Evolutionary conservation across 2,888 invertebrate species (phyloP).

Genomic region (Cenopis cana): DNA sequence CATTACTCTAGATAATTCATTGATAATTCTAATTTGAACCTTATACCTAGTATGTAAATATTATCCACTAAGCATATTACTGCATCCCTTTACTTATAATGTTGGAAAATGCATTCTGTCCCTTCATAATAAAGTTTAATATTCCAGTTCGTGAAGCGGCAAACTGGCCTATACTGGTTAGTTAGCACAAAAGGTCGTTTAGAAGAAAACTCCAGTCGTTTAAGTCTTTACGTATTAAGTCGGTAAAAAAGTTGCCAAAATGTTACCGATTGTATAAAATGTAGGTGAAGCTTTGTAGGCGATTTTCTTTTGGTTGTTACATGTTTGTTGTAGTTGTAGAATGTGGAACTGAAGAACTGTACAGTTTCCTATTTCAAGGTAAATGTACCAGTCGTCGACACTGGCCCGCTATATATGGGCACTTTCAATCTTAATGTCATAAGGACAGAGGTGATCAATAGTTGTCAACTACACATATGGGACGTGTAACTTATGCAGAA

Average conservation of each 20-base stretch:
- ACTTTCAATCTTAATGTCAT: too few species aligned
- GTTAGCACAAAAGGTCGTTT: neutral
- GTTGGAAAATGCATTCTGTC: neutral
- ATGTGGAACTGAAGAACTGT: too few species aligned
- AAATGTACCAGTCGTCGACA: too few species aligned
- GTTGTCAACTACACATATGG: too few species aligned
- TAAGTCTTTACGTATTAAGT: neutral
- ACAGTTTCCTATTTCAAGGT: too few species aligned
- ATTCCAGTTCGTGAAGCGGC: neutral
- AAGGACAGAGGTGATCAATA: too few species aligned
- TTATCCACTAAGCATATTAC: neutral
- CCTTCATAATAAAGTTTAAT: constrained; percentile 1
- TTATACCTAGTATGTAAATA: neutral
- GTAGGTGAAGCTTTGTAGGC: constrained; percentile 9
- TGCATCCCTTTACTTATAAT: neutral
- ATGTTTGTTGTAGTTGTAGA: too few species aligned
- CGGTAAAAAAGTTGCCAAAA: neutral
- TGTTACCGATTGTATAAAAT: constrained; percentile 6
- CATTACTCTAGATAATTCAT: neutral
- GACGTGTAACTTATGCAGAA: too few species aligned
- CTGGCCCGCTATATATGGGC: too few species aligned
- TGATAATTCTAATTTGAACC: neutral
- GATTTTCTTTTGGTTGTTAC: neutral
- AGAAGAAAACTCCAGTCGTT: neutral
- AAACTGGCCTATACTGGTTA: neutral